phyloP scores from a whole-genome alignment of 2,888 invertebrate genomes.

The Quadroppia sp. region DNA sequence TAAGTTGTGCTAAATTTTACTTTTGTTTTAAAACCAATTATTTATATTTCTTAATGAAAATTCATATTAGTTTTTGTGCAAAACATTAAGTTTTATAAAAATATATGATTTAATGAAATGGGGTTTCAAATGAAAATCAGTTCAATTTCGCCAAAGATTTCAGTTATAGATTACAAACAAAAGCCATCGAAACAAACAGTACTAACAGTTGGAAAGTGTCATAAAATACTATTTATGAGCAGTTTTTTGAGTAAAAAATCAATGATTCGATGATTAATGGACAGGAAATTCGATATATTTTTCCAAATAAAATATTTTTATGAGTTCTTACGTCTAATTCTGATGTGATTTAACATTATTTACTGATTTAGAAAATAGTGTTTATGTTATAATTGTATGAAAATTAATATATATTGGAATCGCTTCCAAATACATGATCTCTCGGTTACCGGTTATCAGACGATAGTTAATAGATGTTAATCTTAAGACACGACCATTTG shows the following conservation, averaged over 20 bases:
- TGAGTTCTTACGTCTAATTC: background rate
- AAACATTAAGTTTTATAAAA: too few relatives aligned
- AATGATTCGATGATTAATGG: too few relatives aligned
- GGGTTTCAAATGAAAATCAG: background rate
- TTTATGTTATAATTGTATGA: too few relatives aligned
- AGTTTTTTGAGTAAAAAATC: too few relatives aligned
- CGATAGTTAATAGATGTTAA: background rate
- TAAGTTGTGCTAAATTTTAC: slow-evolving; percentile 7
- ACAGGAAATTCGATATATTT: too few relatives aligned
- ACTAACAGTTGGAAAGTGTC: background rate
- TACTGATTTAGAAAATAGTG: too few relatives aligned
- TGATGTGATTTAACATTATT: slow-evolving; percentile 18
- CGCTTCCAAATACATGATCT: slow-evolving; percentile 12
- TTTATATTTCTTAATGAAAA: background rate
- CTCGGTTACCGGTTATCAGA: slow-evolving; percentile 20
- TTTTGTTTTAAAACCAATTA: slow-evolving; percentile 3
- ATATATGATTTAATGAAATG: slow-evolving; percentile 11
- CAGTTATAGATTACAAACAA: background rate
- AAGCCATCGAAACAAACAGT: background rate
- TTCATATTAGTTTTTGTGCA: background rate
- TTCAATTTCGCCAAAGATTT: background rate
- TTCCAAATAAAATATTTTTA: background rate
- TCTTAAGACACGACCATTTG: background rate
- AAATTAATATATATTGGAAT: background rate
- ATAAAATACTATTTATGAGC: slow-evolving; percentile 12